Percentiles rank a stretch among this genome's conserved stretches.
phyloP scores from a whole-genome alignment of 2,797 vertebrate species.

The Urophycis tenuis region DNA sequence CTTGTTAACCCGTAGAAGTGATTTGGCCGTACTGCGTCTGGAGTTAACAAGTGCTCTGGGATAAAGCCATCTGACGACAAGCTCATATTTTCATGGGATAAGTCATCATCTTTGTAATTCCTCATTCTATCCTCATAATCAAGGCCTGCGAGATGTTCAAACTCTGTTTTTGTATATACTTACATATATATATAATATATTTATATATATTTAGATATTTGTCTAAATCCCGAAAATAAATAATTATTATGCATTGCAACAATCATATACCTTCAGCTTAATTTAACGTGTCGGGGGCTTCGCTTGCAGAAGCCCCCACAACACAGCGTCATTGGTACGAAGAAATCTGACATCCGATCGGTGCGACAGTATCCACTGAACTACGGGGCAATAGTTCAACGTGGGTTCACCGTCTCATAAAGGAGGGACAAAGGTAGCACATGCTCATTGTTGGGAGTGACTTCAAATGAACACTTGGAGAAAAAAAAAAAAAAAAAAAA shows the following conservation, averaged over 20 bases:
- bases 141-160: not conserved
- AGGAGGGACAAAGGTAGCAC: not conserved
- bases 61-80: not conserved
- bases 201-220: conserved; percentile 16
- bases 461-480: not conserved
- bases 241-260: conserved; percentile 36
- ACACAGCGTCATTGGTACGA: conserved; percentile 26
- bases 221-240: not conserved
- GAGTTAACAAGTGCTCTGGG: not conserved
- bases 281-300: conserved; percentile 1
- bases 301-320: conserved; percentile 21
- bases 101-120: not conserved
- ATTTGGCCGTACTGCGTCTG: not conserved
- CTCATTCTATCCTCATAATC: not conserved
- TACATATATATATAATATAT: too few species aligned
- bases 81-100: not conserved
- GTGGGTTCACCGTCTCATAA: too few species aligned
- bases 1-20: not conserved
- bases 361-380: not conserved
- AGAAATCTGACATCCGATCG: conserved; percentile 17
- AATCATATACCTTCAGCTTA: not conserved
- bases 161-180: conserved; percentile 16
- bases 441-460: not conserved
- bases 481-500: too few species aligned
- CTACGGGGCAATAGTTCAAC: not conserved